phyloP scores from a whole-genome alignment of 2,888 invertebrate species.

The Andricus quercusramuli region DNA sequence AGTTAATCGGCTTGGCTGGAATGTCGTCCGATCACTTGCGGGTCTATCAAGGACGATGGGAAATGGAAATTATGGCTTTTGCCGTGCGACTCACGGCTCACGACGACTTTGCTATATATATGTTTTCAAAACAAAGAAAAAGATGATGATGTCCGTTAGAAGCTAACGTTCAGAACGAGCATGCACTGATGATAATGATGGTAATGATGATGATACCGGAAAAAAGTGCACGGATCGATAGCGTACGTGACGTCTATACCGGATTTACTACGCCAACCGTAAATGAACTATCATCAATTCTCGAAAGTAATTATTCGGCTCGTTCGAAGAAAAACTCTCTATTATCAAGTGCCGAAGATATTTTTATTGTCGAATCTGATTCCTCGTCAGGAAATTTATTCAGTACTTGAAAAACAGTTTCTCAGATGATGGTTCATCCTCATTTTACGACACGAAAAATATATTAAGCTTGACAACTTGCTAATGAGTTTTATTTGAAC shows the following conservation, averaged over 20 bases:
- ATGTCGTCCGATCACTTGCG: slow-evolving; percentile 72
- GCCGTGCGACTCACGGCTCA: slow-evolving; percentile 43
- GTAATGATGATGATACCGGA: slow-evolving; percentile 1
- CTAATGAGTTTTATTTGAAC: neutral
- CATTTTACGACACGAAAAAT: neutral
- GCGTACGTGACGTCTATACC: neutral
- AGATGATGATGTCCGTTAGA: neutral
- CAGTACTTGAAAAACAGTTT: neutral
- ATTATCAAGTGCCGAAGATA: neutral
- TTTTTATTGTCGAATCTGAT: neutral
- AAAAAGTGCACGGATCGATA: neutral
- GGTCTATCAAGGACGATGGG: slow-evolving; percentile 72
- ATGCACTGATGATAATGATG: neutral
- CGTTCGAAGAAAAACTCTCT: neutral
- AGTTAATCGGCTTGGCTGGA: slow-evolving; percentile 66
- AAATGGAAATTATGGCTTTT: slow-evolving; percentile 72
- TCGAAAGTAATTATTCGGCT: neutral
- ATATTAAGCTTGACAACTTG: neutral
- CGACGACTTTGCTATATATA: neutral
- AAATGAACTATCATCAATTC: slow-evolving; percentile 10
- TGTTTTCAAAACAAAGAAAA: slow-evolving; percentile 17
- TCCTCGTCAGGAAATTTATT: neutral
- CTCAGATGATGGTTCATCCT: neutral
- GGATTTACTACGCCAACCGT: neutral
- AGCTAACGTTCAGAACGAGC: neutral